Percentiles rank a stretch among this genome's conserved stretches.
phyloP scores from a whole-genome alignment of 2,113 vertebrate genomes.

The Rhodinocichla rosea region DNA sequence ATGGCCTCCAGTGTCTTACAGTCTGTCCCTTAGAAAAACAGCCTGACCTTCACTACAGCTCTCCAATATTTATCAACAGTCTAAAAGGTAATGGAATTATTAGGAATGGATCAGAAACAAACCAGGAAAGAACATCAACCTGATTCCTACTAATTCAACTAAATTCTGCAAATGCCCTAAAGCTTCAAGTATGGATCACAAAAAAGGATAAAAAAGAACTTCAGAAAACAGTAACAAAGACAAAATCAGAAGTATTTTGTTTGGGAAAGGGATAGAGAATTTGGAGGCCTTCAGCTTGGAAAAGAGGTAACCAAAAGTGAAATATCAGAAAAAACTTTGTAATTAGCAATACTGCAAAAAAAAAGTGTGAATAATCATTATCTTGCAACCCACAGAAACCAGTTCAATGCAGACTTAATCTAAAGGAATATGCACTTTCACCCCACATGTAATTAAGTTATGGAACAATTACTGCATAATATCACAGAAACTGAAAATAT shows the following conservation, averaged over 20 bases:
- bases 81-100: not conserved
- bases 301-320: not conserved
- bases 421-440: not conserved
- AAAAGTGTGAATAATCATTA: not conserved
- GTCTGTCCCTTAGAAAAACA: not conserved
- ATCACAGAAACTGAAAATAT: not conserved
- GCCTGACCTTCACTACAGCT: not conserved
- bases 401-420: not conserved
- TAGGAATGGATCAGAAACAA: not conserved
- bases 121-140: not conserved
- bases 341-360: not conserved
- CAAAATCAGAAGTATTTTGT: not conserved
- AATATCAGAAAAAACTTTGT: not conserved
- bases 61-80: not conserved
- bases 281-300: not conserved
- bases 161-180: not conserved
- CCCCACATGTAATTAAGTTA: not conserved
- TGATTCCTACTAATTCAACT: not conserved
- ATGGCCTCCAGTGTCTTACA: not conserved
- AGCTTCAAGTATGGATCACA: not conserved
- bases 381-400: not conserved
- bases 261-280: not conserved
- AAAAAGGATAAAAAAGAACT: not conserved
- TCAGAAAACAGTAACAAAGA: not conserved
- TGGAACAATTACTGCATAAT: not conserved